Evolutionary conservation across 1,140 invertebrate genomes (phyloP), one percentile per base, ranked within the genome.

Genomic region (Drosophila rufa): DNA sequence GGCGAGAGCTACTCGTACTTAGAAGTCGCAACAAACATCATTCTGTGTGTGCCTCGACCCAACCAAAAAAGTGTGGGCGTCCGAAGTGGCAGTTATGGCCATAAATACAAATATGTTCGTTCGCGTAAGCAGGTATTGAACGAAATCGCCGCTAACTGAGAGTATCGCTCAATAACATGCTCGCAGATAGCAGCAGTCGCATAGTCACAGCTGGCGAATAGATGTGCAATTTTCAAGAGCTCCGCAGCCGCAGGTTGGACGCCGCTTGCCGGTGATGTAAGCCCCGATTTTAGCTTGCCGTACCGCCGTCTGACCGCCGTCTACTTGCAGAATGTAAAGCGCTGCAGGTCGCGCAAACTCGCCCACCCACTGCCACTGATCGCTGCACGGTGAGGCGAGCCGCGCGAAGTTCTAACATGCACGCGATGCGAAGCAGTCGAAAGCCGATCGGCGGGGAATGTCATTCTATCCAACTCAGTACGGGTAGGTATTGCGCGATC

Each of bases 71-170:
- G 80, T 82, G 84, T 89, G 76, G 84, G 84, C 74, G 84, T 61
- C 62, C 60, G 81, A 90, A 84, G 84, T 89, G 84, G 84, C 84
- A 83, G 85, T 89, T 89, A 90, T 89, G 85, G 85, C 85, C 85
- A 89, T 89, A 89, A 84, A 89, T 81, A 84, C 84, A 84, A 89
- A 90, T 89, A 89, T 84, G 81, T 89, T 81, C 80, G 84, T 81
- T 84, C 55, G 65, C 66, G 62, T 74, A 75, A 90, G 77, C 84
- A 90, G 84, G 78, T 89, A 90, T 89, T 81, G 74, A 85, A 80
- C 74, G 62, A 71, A 65, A 79, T 56, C 60, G 57, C 57, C 62
- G 70, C 80, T 70, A 67, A 83, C 68, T 47, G 61, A 25, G 60
- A 67, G 46, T 80, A 77, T 65, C 62, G 75, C 67, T 74, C 62